Base-by-base conservation (phyloP, 2,797 vertebrate species). In the Podarcis lilfordi region DNA sequence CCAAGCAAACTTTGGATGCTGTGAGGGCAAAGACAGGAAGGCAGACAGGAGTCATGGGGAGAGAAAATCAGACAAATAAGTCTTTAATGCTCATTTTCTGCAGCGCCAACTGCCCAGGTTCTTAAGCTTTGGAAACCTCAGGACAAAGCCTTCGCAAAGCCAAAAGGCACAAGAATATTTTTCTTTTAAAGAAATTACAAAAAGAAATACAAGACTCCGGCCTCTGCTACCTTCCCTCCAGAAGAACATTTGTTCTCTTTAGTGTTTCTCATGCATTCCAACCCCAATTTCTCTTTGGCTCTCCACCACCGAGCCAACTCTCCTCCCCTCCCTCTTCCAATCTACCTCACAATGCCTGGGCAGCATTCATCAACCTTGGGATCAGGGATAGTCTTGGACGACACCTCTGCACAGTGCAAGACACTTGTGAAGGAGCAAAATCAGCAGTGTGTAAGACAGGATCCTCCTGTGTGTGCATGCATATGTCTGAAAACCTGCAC, bases 1-100 rank as follows among this genome's bases (percentile, higher is more conserved):
- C 87, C 92, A 94, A 92, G 88, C 84, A 92, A 23, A 94, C 85
- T 92, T 85, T 25, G 88, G 89, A 86, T 89, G 90, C 85, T 90
- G 82, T 85, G 88, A 35, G 87, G 86, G 90, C 45, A 5, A 77
- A 61, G 61, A 0, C 27, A 88, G 6, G 29, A 72, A 95, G 86
- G 68, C 40, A 59, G 8, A 35, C 88, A 45, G 92, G 43, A 45
- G 88, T 74, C 66, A 66, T 76, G 37, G 50, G 83, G 76, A 17
- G 40, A 88, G 84, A 64, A 37, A 61, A 35, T 64, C 61, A 64
- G 61, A 23, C 61, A 64, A 74, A 21, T 32, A 27, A 17, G n/a
- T 10, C 4, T 66, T 45, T 27, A 17, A 35, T 50, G 29, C 69
- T 27, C 2, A 3, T 32, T 69, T 69, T 50, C 75, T 27, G 55